phyloP scores from a whole-genome alignment of 2,113 vertebrate species.

The Andinoacara biseriatus region DNA sequence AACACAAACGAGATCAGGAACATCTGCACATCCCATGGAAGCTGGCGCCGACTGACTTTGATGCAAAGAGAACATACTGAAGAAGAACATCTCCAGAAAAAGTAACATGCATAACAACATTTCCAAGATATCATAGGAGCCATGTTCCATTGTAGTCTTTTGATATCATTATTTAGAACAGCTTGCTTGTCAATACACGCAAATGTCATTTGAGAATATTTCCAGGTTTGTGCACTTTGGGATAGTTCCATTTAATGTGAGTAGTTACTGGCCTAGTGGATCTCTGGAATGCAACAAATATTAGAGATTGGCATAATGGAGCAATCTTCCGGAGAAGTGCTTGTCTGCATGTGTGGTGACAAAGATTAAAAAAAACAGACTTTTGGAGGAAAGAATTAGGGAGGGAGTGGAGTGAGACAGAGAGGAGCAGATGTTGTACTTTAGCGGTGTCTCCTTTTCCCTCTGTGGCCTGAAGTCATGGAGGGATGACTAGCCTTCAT shows the following conservation, averaged over 20 bases:
- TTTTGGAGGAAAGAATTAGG: background rate
- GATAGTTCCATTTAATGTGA: background rate
- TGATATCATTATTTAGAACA: constrained; percentile 33
- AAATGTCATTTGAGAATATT: constrained; percentile 19
- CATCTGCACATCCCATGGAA: constrained; percentile 62
- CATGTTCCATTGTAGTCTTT: constrained; percentile 34
- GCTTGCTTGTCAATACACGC: constrained; percentile 9
- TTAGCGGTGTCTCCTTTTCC: constrained; percentile 32
- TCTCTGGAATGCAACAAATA: constrained; percentile 20
- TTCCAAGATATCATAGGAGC: constrained; percentile 31
- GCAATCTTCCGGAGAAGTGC: constrained; percentile 18
- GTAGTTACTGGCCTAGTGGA: background rate
- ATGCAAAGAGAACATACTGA: constrained; percentile 62
- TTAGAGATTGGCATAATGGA: constrained; percentile 10
- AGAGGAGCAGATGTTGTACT: constrained; percentile 50
- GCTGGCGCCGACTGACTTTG: constrained; percentile 59
- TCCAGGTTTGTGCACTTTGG: background rate
- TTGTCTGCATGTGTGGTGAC: background rate
- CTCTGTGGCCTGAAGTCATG: constrained; percentile 62
- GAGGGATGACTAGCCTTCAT: constrained; percentile 71
- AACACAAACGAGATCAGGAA: constrained; percentile 65
- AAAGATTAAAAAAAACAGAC: constrained; percentile 20
- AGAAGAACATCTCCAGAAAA: constrained; percentile 50
- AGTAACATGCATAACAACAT: constrained; percentile 40
- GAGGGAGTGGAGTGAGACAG: background rate